These are phyloP conservation scores for Orientallactaga sibirica DNA, from an alignment of 2,797 vertebrate species.

Conservation along the genomic window DNA sequence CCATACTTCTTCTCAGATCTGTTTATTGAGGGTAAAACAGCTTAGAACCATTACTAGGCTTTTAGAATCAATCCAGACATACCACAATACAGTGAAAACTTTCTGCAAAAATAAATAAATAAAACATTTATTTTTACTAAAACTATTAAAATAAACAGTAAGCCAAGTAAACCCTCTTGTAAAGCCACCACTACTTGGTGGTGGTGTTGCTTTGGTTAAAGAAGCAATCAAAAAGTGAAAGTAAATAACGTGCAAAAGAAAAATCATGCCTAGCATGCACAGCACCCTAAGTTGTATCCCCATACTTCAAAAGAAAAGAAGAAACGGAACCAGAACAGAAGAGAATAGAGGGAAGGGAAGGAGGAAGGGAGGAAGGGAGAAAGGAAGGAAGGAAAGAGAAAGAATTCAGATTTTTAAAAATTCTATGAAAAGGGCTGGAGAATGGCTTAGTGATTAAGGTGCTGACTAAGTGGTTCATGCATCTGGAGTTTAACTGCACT, in stretches of 20 bases:
- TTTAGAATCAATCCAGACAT: background rate
- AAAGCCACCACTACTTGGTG: background rate
- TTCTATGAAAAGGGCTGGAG: no score
- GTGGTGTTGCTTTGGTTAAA: background rate
- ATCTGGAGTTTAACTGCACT: no score
- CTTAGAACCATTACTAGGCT: fast-evolving
- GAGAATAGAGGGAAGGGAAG: background rate
- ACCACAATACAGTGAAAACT: background rate
- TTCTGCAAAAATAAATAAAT: background rate
- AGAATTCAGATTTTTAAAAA: no score
- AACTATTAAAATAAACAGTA: background rate
- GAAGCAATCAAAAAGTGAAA: background rate
- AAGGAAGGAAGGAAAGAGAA: background rate
- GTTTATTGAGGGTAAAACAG: fast-evolving
- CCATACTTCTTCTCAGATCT: background rate
- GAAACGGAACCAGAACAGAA: no score
- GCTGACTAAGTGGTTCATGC: no score
- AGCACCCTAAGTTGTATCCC: background rate
- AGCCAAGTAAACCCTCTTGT: background rate
- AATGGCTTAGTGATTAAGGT: no score
- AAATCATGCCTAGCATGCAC: background rate
- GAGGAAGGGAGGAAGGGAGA: no score
- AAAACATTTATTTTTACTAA: background rate
- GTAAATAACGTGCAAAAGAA: background rate
- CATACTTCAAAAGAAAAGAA: background rate